Evolutionary conservation across 1,140 invertebrate species (phyloP).

Genomic region (Carcinoscorpius rotundicauda): DNA sequence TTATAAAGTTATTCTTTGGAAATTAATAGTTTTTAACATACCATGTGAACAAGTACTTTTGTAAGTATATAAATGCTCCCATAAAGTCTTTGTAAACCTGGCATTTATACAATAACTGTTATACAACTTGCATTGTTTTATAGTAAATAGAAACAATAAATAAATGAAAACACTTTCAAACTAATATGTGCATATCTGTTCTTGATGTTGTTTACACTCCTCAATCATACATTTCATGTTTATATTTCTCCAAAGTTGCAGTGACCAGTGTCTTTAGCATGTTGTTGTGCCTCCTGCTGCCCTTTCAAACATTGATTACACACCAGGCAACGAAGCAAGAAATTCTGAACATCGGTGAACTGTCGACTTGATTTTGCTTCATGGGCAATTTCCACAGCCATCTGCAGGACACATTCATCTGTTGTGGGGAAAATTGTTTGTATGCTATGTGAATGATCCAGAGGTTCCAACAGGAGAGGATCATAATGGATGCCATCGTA

Average conservation of each 20-base stretch:
- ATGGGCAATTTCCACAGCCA: slow-evolving; percentile 67
- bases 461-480: slow-evolving; percentile 71
- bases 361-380: slow-evolving; percentile 77
- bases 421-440: slow-evolving; percentile 66
- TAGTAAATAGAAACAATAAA: no score
- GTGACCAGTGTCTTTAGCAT: slow-evolving; percentile 74
- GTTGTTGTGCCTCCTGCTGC: slow-evolving; percentile 61
- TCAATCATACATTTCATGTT: background rate
- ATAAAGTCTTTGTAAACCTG: no score
- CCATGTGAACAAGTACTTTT: no score
- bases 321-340: slow-evolving; percentile 64
- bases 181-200: no score
- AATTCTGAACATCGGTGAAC: slow-evolving; percentile 78
- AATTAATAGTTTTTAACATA: no score
- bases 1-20: no score
- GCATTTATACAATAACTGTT: no score
- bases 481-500: slow-evolving; percentile 97
- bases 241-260: slow-evolving; percentile 64
- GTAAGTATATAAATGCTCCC: no score
- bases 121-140: no score
- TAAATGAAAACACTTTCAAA: no score
- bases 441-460: slow-evolving; percentile 32
- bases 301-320: slow-evolving; percentile 63
- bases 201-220: no score
- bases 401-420: slow-evolving; percentile 53